phyloP scores from a whole-genome alignment of 2,797 vertebrate genomes.

The Thamnophis elegans region DNA sequence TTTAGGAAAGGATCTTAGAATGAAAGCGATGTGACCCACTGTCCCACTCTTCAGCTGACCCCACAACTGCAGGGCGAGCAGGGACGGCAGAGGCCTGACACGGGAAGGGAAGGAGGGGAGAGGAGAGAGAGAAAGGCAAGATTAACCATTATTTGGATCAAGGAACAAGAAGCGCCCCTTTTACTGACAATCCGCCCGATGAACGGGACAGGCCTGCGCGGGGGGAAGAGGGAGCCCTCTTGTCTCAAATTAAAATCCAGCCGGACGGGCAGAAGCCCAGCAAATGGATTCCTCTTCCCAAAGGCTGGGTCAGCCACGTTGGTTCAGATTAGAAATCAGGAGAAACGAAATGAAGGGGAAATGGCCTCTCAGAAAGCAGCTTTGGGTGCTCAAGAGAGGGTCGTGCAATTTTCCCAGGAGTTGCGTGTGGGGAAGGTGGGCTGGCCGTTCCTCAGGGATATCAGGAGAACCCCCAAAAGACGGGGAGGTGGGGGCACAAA shows the following conservation, averaged over 20 bases:
- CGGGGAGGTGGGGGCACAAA: not conserved
- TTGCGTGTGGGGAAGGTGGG: fast-evolving
- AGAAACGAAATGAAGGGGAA: not conserved
- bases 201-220: not conserved
- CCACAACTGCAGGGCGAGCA: not conserved
- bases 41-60: too few species aligned
- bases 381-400: not conserved
- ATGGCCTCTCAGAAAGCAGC: too few species aligned
- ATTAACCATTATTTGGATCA: not conserved
- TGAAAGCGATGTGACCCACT: not conserved
- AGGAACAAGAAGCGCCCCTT: not conserved
- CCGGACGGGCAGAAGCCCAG: not conserved
- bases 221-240: not conserved
- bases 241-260: not conserved
- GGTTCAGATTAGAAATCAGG: not conserved
- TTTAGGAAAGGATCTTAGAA: not conserved
- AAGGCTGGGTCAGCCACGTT: not conserved
- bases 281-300: not conserved
- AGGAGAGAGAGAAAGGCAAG: not conserved
- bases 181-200: not conserved
- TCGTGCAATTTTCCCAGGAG: not conserved
- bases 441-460: too few species aligned
- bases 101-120: not conserved
- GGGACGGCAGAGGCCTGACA: not conserved
- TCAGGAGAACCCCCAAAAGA: not conserved